These are phyloP conservation scores for Diachasmimorpha longicaudata DNA, from an alignment of 1,140 invertebrate species.

Conservation along the genomic window DNA sequence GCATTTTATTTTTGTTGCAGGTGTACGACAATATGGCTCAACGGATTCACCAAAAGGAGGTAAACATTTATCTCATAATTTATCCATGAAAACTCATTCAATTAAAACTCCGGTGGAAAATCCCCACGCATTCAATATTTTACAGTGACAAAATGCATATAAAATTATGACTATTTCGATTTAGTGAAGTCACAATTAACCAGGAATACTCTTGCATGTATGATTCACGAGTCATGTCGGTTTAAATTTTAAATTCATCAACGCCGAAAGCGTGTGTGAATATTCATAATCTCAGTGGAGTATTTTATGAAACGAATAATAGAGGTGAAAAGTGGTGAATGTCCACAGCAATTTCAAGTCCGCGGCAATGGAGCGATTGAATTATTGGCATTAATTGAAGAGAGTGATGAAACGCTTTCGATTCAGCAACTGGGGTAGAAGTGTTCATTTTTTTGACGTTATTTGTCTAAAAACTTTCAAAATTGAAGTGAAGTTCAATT, in stretches of 20 bases:
- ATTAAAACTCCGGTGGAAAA: background rate
- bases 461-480: no score
- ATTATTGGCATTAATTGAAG: background rate
- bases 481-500: no score
- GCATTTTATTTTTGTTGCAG: slow-evolving; percentile 45
- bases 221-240: background rate
- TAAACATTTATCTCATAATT: slow-evolving; percentile 29
- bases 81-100: background rate
- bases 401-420: background rate
- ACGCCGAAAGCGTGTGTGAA: background rate
- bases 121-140: background rate
- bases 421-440: no score
- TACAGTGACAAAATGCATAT: background rate
- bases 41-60: slow-evolving; percentile 53
- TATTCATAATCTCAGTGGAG: background rate
- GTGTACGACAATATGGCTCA: slow-evolving; percentile 49
- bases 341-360: no score
- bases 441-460: no score
- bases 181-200: background rate
- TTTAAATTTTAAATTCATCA: slow-evolving; percentile 9
- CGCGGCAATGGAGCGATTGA: background rate
- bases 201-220: background rate
- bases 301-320: background rate
- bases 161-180: background rate
- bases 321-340: background rate